phyloP scores from a whole-genome alignment of 2,113 vertebrate species.

The Hippoglossus stenolepis region DNA sequence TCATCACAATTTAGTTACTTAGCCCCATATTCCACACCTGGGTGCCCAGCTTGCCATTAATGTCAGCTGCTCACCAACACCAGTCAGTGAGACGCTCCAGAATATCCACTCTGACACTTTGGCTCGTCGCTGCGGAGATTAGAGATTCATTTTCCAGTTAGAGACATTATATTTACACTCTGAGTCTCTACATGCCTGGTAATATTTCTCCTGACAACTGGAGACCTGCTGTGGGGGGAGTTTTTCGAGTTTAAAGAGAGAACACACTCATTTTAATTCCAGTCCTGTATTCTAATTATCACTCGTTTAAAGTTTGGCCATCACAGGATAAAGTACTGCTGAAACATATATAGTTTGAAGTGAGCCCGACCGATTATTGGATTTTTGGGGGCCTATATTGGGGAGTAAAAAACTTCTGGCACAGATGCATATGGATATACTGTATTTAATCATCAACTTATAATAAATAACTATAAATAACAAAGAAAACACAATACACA shows the following conservation, averaged over 20 bases:
- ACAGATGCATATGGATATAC: too few species aligned
- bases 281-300: not conserved
- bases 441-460: too few species aligned
- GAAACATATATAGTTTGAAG: too few species aligned
- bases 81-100: conserved; percentile 57
- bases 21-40: conserved; percentile 75
- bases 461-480: too few species aligned
- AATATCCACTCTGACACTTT: conserved; percentile 68
- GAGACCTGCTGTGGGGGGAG: not conserved
- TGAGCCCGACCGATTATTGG: too few species aligned
- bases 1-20: conserved; percentile 81
- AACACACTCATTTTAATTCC: not conserved
- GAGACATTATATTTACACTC: conserved; percentile 46
- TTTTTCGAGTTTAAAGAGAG: conserved; percentile 10
- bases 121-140: conserved; percentile 51
- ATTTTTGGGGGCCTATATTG: too few species aligned
- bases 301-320: too few species aligned
- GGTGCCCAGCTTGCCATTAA: conserved; percentile 70
- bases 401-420: too few species aligned
- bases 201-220: conserved; percentile 20
- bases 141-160: conserved; percentile 61
- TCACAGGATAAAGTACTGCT: too few species aligned
- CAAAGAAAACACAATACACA: too few species aligned
- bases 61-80: conserved; percentile 66
- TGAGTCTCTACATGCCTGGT: not conserved